Conservation (phyloP, 2,113 vertebrate genomes). For the Rhynchopsitta pachyrhyncha region DNA sequence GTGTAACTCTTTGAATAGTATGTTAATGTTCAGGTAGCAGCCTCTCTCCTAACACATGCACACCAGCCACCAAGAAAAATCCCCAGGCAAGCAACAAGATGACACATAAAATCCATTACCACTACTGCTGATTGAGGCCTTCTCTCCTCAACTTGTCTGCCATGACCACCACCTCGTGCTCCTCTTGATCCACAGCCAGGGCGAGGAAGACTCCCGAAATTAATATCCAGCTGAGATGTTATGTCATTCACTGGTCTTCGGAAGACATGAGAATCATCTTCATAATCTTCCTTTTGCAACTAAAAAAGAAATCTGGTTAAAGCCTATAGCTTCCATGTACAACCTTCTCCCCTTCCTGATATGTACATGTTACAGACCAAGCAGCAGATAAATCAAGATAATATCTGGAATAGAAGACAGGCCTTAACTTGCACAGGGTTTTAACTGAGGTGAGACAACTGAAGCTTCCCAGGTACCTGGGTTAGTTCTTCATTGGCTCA, state of each 20-base stretch:
- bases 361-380: background rate
- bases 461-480: background rate
- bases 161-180: constrained; percentile 72
- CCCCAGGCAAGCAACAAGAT: background rate
- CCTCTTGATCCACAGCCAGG: constrained; percentile 83
- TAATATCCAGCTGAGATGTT: constrained; percentile 91
- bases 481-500: background rate
- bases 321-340: background rate
- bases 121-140: constrained; percentile 52
- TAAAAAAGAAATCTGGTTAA: constrained; percentile 45
- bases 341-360: background rate
- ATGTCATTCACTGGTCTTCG: constrained; percentile 91
- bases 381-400: background rate
- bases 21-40: background rate
- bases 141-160: constrained; percentile 56
- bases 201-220: constrained; percentile 88
- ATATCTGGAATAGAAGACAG: background rate
- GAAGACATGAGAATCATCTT: constrained; percentile 74
- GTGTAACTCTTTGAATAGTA: background rate
- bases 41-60: background rate
- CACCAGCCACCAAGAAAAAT: background rate
- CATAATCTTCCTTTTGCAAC: constrained; percentile 74
- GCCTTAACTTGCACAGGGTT: background rate
- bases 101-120: background rate
- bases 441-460: background rate